Base-by-base conservation (phyloP, 2,888 invertebrate genomes). In the Stictocephala bisonia region DNA sequence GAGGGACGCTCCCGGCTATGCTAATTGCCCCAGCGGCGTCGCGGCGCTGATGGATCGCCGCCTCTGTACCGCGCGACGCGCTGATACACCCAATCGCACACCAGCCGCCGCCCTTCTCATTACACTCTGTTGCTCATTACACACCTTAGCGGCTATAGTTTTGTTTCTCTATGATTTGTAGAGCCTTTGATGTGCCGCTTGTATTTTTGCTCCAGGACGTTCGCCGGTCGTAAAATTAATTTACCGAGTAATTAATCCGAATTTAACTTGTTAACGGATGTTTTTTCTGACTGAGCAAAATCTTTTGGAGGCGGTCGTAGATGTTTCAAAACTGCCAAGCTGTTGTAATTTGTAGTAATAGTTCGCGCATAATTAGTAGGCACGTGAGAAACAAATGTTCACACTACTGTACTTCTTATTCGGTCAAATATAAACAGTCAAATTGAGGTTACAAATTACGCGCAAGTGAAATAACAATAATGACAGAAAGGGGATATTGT, bases 21-120 rank as follows among this genome's bases (percentile, higher is more conserved):
- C 81, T 82, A 82, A 82, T 81, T 80, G 82, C 79, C 80, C 78
- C 74, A 77, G 72, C 70, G 53, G 64, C 71, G 50, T 70, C 72
- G 58, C 74, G 70, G 70, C 50, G 53, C 40, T 70, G 53, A 56
- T 51, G 24, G 70, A 70, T 70, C 29, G 35, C 60, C 29, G 35
- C 60, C 31, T 70, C 41, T 51, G 41, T 15, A 29, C 51, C 76
- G 72, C 71, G 50, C 24, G 35, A 20, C 72, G 72, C 70, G 24
- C 41, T 13, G 72, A 53, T 66, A 27, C 53, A 35, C 44, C 51
- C 29, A 27, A 35, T 67, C 58, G 11, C 74, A 44, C 64, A 35
- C 26, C 26, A 15, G 41, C 50, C 64, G 26, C 27, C 68, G 26
- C 50, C 29, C 60, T 13, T 11, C 35, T 58, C 60, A 27, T 60